Base-by-base conservation (phyloP, 2,113 vertebrate species). In the Colossoma macropomum region DNA sequence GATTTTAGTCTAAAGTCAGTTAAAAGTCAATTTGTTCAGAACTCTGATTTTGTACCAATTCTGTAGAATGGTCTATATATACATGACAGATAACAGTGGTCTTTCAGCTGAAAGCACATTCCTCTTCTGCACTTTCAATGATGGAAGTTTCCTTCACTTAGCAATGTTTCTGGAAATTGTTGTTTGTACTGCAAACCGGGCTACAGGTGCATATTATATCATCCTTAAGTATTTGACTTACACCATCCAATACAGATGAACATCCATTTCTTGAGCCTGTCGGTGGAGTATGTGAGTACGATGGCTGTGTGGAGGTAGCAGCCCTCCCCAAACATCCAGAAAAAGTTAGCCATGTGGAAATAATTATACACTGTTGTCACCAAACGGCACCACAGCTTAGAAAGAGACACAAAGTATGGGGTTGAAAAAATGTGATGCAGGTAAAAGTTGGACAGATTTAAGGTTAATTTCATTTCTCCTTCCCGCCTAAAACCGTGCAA, bases 241-340 rank as follows among this genome's bases (percentile, higher is more conserved):
- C 98, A 97, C 98, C 98, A 99, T 92, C 98, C 98, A 0, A 99
- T 98, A 92, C 96, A 98, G 93, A 98, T 94, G 91, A 99, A 99
- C 97, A 99, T 98, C 98, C 98, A 99, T 86, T 99, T 99, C 89
- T 95, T 95, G 34, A 99, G 95, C 86, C 97, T 96, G 94, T 98
- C 97, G 0, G 98, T 99, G 90, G 98, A 99, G 92, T 99, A 99
- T 71, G 98, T 99, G 87, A 99, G 95, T 21, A 98, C 98, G 0
- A 99, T 97, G 88, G 97, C 98, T 0, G 98, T 99, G 94, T 99
- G 98, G 21, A 99, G 96, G 92, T 99, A 99, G 88, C 98, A 99
- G 45, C 98, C 98, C 83, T 99, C 98, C 0, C 97, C 97, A 0
- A 99, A 99, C 98, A 99, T 99, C 98, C 98, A 99, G 90, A 99